Base-by-base conservation (phyloP, 2,888 invertebrate species). In the Beris chalybata region DNA sequence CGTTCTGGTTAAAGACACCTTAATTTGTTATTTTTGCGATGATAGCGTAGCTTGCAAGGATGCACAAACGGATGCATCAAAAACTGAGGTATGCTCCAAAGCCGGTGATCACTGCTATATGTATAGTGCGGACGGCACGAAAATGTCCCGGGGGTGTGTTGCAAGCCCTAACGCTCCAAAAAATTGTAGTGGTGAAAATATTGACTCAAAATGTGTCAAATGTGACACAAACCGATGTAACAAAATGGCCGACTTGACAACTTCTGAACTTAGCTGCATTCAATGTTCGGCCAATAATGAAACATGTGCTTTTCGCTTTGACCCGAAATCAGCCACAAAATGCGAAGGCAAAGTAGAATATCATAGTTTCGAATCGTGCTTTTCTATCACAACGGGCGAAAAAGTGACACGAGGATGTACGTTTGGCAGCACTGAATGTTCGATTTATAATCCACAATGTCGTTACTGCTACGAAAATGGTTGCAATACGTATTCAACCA, bases 211-310 rank as follows among this genome's bases (percentile, higher is more conserved):
- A 48, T 76, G 76, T 57, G 13, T 13, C 1, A 55, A 65, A 43
- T 75, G 76, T 59, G 4, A 30, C 0, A 29, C 22, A 0, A 47
- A 70, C 31, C 68, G 67, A 38, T 76, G 76, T 64, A 76, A 76
- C 22, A 58, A 45, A 15, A 38, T 1, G 1, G 13, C 45, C 6
- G 73, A 64, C 58, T 63, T 68, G 47, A 11, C 45, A 5, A 47
- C 58, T 1, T 71, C 70, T 48, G 38, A 15, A 4, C 15, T 71
- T 0, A 70, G 65, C 15, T 75, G 75, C 31, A 57, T 74, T 5
- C 70, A 72, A 50, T 76, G 76, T 47, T 30, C 22, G 0, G 50
- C 67, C 3, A 48, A 13, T 11, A 58, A 69, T 4, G 2, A 7
- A 4, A 64, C 59, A 3, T 75, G 75, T 53, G 57, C 45, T 5